Percentiles rank a stretch among this genome's conserved stretches.
These are phyloP conservation scores for Stegastes partitus DNA, from an alignment of 2,113 vertebrate genomes.

Conservation along the genomic window DNA sequence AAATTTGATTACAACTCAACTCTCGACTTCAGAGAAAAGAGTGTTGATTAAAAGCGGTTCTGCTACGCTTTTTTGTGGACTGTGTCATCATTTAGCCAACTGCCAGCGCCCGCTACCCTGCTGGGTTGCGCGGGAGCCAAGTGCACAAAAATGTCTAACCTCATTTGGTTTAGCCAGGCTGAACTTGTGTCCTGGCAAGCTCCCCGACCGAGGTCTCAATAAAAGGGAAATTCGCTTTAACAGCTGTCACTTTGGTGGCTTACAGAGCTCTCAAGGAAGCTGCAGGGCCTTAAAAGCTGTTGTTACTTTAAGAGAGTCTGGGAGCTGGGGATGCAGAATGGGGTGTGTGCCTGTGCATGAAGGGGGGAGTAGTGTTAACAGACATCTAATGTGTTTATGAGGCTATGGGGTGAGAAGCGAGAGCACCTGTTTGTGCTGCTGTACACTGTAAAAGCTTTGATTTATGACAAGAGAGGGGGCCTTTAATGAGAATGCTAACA, in stretches of 20 bases:
- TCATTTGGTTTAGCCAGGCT: conserved; percentile 74
- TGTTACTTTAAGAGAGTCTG: conserved; percentile 70
- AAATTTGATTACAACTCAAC: conserved; percentile 57
- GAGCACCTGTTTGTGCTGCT: conserved; percentile 77
- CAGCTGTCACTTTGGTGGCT: conserved; percentile 79
- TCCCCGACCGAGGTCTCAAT: conserved; percentile 71
- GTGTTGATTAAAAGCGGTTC: conserved; percentile 55
- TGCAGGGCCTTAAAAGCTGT: conserved; percentile 70
- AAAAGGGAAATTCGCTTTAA: conserved; percentile 79
- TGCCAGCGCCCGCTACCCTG: conserved; percentile 49
- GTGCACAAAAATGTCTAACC: conserved; percentile 66
- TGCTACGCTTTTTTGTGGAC: conserved; percentile 49
- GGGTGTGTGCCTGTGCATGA: background rate
- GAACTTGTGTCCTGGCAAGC: conserved; percentile 73
- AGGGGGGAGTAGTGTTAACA: conserved; percentile 47
- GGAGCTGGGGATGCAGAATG: conserved; percentile 53
- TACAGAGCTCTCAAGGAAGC: conserved; percentile 75
- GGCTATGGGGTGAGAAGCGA: conserved; percentile 63
- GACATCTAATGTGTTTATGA: conserved; percentile 77
- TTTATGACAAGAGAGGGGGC: conserved; percentile 81
- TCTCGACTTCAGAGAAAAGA: conserved; percentile 45
- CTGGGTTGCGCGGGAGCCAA: conserved; percentile 72
- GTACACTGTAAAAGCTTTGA: conserved; percentile 79
- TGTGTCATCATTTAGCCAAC: conserved; percentile 70
- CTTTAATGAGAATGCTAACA: conserved; percentile 84